Base-by-base conservation (phyloP, 2,797 vertebrate species). In the Muraenolepis orangiensis region DNA sequence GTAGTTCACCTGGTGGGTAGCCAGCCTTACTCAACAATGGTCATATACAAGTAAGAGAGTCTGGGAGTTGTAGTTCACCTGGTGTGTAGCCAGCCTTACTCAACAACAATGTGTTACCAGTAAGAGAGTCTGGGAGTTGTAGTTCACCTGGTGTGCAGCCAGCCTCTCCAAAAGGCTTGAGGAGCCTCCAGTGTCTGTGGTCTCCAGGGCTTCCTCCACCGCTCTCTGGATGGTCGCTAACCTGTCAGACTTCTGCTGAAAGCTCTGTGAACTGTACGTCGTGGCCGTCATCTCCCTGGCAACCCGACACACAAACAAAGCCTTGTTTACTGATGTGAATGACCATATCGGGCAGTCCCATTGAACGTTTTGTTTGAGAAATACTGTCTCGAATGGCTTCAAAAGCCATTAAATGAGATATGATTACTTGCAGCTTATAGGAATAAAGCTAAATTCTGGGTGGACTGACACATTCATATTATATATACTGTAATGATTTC, bases 61-160 rank as follows among this genome's bases (percentile, higher is more conserved):
- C 6, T n/a, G 6, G 20, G 51, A 57, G 51, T 7, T 23, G 7
- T 57, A 57, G 20, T 57, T 57, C 4, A n/a, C 20, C 51, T 57
- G 51, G 20, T 8, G 51, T 57, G 7, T 57, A 57, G 20, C 51
- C 18, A 31, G 29, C 66, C 5, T 68, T 31, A 16, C 66, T 31
- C 11, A 68, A 68, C 13, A 29, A 68, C 3, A 11, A 11, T 31
- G 6, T 68, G 4, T 8, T 68, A 66, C 69, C 8, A 67, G 34
- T 61, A 1, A 72, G 36, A 69, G 66, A 31, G 31, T 69, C 40
- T 36, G 11, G 72, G 38, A 51, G 7, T 28, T 6, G 20, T 34
- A n/a, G 7, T 18, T 12, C 82, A 98, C 97, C 96, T 96, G 95
- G 72, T 93, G 95, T 1, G 86, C 80, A 61, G 86, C 83, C 75